These are phyloP conservation scores for Laupala kohalensis DNA, from an alignment of 1,140 invertebrate genomes.

Conservation along the genomic window DNA sequence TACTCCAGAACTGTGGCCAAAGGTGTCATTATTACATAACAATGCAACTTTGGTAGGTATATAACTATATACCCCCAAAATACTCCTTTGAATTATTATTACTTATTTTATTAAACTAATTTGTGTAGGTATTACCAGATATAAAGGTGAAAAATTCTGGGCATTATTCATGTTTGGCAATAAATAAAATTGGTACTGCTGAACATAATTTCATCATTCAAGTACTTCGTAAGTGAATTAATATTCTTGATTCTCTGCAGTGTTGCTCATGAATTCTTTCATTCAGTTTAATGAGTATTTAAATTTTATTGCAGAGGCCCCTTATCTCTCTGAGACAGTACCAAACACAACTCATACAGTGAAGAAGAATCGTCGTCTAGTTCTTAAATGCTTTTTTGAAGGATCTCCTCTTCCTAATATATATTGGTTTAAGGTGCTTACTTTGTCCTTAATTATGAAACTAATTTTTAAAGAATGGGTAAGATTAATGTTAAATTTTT, in stretches of 20 bases:
- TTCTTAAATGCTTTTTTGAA: constrained; percentile 17
- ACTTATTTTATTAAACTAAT: no score
- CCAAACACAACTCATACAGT: constrained; percentile 7
- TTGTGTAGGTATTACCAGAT: constrained; percentile 9
- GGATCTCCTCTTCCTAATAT: constrained; percentile 19
- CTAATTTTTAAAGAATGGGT: no score
- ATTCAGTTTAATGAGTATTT: no score
- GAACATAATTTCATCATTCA: constrained; percentile 29
- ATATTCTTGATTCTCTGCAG: no score
- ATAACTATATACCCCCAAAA: neutral
- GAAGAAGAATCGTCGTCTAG: constrained; percentile 13
- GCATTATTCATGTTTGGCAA: constrained; percentile 29
- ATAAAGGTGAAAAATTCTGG: constrained; percentile 26
- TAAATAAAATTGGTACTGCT: constrained; percentile 24
- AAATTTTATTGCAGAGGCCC: constrained; percentile 14
- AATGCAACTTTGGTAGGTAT: constrained; percentile 5
- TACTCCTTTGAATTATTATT: no score
- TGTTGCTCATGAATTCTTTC: no score
- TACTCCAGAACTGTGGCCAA: neutral
- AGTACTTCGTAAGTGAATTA: constrained; percentile 29
- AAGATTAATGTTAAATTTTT: constrained; percentile 2
- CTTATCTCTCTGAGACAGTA: constrained; percentile 11
- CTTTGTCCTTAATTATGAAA: no score
- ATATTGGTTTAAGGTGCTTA: constrained; percentile 22
- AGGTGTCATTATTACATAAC: neutral